A percentile compares a stretch with the other conserved stretches of the same genome.
Conservation (phyloP, 2,888 invertebrate genomes). For the Sesia apiformis region DNA sequence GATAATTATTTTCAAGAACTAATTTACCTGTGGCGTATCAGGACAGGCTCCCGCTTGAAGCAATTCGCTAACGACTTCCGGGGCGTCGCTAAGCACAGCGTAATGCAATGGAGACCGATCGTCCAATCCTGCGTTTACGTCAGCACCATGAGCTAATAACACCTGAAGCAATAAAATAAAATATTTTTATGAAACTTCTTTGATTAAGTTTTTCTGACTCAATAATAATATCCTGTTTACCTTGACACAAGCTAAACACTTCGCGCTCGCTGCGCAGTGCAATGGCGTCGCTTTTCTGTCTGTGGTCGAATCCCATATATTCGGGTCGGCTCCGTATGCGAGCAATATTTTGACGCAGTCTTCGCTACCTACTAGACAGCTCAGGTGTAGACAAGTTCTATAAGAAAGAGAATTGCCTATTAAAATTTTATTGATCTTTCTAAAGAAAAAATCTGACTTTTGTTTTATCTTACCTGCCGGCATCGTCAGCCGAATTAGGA, state of each 20-base stretch:
- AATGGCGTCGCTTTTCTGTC: conserved; percentile 81
- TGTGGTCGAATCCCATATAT: conserved; percentile 80
- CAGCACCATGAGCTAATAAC: conserved; percentile 82
- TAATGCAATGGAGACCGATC: conserved; percentile 87
- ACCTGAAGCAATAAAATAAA: conserved; percentile 47
- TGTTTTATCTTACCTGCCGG: conserved; percentile 74
- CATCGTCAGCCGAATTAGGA: conserved; percentile 77
- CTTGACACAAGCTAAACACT: conserved; percentile 75
- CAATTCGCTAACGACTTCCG: conserved; percentile 82
- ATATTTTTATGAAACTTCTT: conserved; percentile 16
- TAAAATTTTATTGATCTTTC: background rate
- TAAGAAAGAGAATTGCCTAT: background rate
- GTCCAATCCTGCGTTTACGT: conserved; percentile 82
- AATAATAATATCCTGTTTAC: conserved; percentile 35
- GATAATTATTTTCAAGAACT: background rate
- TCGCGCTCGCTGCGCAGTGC: conserved; percentile 83
- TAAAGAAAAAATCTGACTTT: background rate
- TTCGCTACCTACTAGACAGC: conserved; percentile 83
- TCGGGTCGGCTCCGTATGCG: conserved; percentile 78
- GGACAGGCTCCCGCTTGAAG: conserved; percentile 86
- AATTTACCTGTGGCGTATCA: conserved; percentile 83
- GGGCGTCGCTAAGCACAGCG: conserved; percentile 85
- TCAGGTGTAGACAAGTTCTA: conserved; percentile 80
- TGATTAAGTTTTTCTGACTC: conserved; percentile 8
- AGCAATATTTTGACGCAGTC: conserved; percentile 82